Base-by-base conservation (phyloP, 2,113 vertebrate species). In the Lepisosteus osseus region DNA sequence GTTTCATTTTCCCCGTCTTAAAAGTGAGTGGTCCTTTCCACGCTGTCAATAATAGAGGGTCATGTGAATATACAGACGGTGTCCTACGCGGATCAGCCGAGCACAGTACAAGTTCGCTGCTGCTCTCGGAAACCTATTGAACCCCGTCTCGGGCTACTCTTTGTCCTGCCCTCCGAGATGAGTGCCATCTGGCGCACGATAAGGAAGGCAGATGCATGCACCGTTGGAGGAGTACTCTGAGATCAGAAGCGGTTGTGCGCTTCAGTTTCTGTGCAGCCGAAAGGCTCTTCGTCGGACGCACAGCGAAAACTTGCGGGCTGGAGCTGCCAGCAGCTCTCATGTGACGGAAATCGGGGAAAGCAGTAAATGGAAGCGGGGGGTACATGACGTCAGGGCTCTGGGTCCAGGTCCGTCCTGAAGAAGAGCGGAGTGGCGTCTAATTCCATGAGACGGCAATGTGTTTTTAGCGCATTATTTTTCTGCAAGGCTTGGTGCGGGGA, bases 121-220 rank as follows among this genome's bases (percentile, higher is more conserved):
- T 29, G 29, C 29, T 29, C 29, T 29, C 29, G 29, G 29, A 29
- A 29, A 29, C 29, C 29, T 29, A 29, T 29, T 29, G 29, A 51
- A 51, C 47, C 47, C 47, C 47, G 47, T 59, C n/a, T 59, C n/a
- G 14, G 65, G 72, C 29, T 79, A 29, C 29, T 29, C 29, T 29
- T 29, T 29, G 29, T 29, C 29, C 29, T 29, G 29, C 29, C 29
- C 1, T 29, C 29, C 29, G 29, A 29, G 29, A 29, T 29, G 29
- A 29, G 29, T 29, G 47, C 47, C 47, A 51, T 51, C 47, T 5
- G 47, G 47, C 47, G 47, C 47, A 51, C 47, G 74, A 78, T 83
- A 71, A 82, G 87, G 76, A 82, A 84, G 80, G 64, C 83, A 41
- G 42, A 13, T 66, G 42, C 11, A 13, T 51, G 65, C 29, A 51